Base-by-base conservation (phyloP, 1,140 invertebrate genomes). In the Dinothrombium tinctorium region DNA sequence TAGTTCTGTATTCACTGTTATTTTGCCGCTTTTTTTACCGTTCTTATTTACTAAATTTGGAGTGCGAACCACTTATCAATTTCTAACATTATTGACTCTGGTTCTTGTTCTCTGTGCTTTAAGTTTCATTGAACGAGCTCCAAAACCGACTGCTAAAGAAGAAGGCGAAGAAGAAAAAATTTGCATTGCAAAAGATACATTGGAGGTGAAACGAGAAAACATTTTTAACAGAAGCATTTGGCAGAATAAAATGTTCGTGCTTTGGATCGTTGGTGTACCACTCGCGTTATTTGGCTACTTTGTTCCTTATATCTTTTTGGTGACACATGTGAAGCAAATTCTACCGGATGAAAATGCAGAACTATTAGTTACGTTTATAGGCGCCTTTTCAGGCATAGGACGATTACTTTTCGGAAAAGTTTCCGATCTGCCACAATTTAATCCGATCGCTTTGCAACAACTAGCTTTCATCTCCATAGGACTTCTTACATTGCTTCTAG, bases 221-320 rank as follows among this genome's bases (percentile, higher is more conserved):
- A 37, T 74, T n/a, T 61, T 89, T 3, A 80, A 84, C 51, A 59
- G 76, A 2, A 68, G 73, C 33, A 81, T 87, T 41, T 86, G 79
- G 74, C 75, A 69, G 47, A 75, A 72, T 35, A 73, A 66, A 48
- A 73, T 71, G 48, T 92, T 86, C 53, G 69, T 81, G 6, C 66
- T 83, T 9, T 92, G 84, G 84, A 72, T 76, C 0, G 51, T 76
- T 8, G 74, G 74, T 2, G 76, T 86, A 50, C 78, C 81, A 0
- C 58, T 79, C 0, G 76, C 79, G 17, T 58, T 92, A 1, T 82
- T 87, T 50, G 83, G 86, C 19, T 92, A 90, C 55, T 89, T 90
- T 55, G 77, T 90, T 6, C 81, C 82, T 2, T 89, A 89, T 52
- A 76, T 87, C 17, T 79, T 89, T 56, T 72, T 89, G 61, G 74